These are phyloP conservation scores for Microtus montanus DNA, from an alignment of 2,113 vertebrate genomes.

Conservation along the genomic window DNA sequence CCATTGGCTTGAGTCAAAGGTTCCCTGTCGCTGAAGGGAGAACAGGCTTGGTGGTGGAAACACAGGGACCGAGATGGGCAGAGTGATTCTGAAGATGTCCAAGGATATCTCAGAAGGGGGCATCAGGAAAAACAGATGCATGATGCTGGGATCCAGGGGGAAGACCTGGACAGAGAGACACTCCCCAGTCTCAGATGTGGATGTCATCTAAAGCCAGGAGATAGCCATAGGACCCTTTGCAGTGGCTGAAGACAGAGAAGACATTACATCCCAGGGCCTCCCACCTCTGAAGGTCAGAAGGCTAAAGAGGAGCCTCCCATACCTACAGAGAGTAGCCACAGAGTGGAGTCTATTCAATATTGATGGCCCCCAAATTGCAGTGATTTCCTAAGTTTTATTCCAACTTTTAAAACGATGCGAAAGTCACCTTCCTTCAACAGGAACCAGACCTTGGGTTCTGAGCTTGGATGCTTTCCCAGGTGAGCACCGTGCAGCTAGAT, in stretches of 20 bases:
- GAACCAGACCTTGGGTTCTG: background rate
- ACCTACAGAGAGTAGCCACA: rapidly evolving
- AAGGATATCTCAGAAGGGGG: background rate
- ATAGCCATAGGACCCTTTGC: rapidly evolving
- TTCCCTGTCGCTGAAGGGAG: background rate
- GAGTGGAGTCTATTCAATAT: background rate
- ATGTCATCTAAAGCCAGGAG: no score
- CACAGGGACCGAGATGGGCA: rapidly evolving
- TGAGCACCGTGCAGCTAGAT: no score
- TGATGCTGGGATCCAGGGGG: background rate
- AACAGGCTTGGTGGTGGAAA: background rate
- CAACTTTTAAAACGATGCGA: background rate
- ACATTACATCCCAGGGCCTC: no score
- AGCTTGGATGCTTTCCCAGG: background rate
- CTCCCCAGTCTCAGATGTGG: background rate
- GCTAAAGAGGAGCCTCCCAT: background rate
- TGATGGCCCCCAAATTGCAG: rapidly evolving
- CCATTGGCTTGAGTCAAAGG: background rate
- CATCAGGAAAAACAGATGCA: rapidly evolving
- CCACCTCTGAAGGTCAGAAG: background rate
- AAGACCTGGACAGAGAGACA: background rate
- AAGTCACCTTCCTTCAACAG: background rate
- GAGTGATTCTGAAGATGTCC: rapidly evolving
- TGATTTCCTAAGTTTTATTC: rapidly evolving
- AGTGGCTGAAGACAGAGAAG: background rate